Evolutionary conservation across 2,113 vertebrate species (phyloP).

Genomic region (Grallaria varia): DNA sequence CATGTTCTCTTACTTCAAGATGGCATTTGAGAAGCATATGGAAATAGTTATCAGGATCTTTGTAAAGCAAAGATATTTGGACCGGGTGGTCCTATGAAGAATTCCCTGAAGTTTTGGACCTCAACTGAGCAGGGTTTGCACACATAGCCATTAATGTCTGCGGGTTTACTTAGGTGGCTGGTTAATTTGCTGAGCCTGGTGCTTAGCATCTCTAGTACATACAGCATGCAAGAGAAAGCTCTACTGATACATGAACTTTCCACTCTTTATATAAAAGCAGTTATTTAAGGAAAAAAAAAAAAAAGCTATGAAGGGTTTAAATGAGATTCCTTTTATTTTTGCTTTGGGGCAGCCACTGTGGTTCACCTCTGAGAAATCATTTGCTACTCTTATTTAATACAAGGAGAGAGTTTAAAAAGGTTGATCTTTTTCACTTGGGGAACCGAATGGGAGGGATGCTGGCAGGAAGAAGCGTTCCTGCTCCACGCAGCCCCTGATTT

Average conservation of each 20-base stretch:
- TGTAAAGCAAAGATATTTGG: not conserved
- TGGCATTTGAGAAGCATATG: not conserved
- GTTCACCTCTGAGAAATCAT: not conserved
- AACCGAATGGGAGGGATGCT: not conserved
- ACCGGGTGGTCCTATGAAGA: not conserved
- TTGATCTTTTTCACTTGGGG: not conserved
- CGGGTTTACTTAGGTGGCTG: not conserved
- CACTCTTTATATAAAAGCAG: not conserved
- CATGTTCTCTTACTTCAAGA: not conserved
- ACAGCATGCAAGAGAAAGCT: not conserved
- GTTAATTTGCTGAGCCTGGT: not conserved
- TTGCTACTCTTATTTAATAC: not conserved
- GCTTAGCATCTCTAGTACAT: not conserved
- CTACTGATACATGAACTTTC: not conserved
- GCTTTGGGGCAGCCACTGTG: not conserved
- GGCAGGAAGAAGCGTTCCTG: rapidly evolving
- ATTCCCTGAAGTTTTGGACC: not conserved
- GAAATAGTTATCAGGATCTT: not conserved
- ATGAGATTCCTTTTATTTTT: not conserved
- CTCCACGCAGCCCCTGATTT: not conserved
- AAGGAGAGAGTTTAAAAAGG: not conserved
- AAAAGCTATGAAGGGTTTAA: not conserved
- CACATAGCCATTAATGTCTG: rapidly evolving
- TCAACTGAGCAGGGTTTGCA: not conserved
- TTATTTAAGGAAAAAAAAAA: not conserved